phyloP scores from a whole-genome alignment of 2,113 vertebrate genomes.

The Neotragus pygmaeus region DNA sequence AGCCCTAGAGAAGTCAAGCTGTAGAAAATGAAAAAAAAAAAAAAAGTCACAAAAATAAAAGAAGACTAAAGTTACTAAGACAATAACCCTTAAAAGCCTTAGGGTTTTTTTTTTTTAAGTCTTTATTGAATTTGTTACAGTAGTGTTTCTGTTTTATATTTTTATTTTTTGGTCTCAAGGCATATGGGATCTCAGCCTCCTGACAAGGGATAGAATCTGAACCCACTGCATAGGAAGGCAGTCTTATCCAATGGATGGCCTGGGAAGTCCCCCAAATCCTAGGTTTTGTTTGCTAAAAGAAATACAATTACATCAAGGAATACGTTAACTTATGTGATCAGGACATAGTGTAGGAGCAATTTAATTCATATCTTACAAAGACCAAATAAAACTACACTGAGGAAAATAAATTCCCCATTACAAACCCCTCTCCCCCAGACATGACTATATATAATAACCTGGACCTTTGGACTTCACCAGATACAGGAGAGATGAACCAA shows the following conservation, averaged over 20 bases:
- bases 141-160: background rate
- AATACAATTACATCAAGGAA: background rate
- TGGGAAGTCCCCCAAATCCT: background rate
- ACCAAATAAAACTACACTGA: background rate
- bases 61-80: background rate
- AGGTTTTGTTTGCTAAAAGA: background rate
- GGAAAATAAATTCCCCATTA: background rate
- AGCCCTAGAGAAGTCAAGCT: background rate
- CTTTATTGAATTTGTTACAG: background rate
- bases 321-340: background rate
- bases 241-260: background rate
- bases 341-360: background rate
- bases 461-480: background rate
- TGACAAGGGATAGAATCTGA: background rate
- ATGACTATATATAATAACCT: background rate
- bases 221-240: background rate
- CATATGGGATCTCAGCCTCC: background rate
- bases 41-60: background rate
- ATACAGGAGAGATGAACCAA: background rate
- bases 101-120: background rate
- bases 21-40: background rate
- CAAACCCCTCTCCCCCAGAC: background rate
- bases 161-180: background rate
- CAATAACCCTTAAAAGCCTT: background rate
- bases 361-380: background rate